These are phyloP conservation scores for Muschampia plurimacula DNA, from an alignment of 2,888 invertebrate genomes.

Conservation along the genomic window DNA sequence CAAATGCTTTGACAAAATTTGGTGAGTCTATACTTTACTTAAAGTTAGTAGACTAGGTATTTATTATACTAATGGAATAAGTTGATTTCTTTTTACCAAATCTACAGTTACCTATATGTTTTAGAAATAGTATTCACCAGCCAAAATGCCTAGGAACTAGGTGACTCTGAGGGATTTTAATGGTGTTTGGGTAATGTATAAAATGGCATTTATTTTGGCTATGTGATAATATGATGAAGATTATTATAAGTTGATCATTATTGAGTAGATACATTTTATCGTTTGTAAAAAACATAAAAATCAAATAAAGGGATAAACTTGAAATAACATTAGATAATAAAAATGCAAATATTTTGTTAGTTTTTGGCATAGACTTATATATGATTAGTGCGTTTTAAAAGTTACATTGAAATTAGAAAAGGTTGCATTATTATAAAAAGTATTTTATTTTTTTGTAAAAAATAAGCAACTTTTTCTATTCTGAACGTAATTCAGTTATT, in stretches of 20 bases:
- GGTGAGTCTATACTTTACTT: not conserved
- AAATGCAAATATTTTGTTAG: too few species aligned
- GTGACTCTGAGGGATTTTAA: slow-evolving; percentile 50
- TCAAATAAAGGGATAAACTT: too few species aligned
- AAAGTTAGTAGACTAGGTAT: not conserved
- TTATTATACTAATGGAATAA: not conserved
- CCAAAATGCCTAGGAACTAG: slow-evolving; percentile 49
- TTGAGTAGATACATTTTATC: too few species aligned
- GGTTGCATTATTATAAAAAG: too few species aligned
- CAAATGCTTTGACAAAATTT: not conserved
- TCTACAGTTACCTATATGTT: not conserved
- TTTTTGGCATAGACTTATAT: too few species aligned
- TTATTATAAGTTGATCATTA: not conserved
- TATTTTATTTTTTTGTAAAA: too few species aligned
- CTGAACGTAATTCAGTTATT: too few species aligned
- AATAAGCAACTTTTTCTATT: too few species aligned
- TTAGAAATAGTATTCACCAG: not conserved
- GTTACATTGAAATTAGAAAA: too few species aligned
- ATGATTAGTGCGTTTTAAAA: too few species aligned
- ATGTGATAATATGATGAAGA: not conserved
- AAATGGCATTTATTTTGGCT: not conserved
- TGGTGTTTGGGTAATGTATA: not conserved
- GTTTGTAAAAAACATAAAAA: too few species aligned
- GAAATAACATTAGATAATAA: too few species aligned
- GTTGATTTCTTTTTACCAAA: not conserved